Conservation (phyloP, 1,140 invertebrate genomes). For the Meteorus sp. region DNA sequence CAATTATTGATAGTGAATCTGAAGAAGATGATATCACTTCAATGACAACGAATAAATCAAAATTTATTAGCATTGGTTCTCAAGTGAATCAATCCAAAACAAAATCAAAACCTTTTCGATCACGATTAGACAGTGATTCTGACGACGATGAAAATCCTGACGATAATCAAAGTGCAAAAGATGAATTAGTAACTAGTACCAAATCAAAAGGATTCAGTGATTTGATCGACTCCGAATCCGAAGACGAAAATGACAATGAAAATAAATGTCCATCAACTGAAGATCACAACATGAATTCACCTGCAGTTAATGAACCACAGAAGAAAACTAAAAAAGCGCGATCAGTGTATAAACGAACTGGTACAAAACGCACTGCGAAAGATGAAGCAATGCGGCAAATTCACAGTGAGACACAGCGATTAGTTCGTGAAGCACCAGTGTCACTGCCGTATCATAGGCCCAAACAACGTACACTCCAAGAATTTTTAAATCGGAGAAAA, state of each 20-base stretch:
- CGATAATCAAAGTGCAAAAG: background rate
- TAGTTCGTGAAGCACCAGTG: constrained; percentile 69
- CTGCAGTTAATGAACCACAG: constrained; percentile 13
- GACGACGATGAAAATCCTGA: constrained; percentile 23
- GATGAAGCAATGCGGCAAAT: constrained; percentile 57
- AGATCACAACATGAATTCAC: background rate
- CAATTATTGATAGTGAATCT: constrained; percentile 13
- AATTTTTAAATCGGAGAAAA: constrained; percentile 65
- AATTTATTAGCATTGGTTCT: no score
- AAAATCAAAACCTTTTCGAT: background rate
- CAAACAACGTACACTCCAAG: constrained; percentile 70
- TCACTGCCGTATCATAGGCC: constrained; percentile 79
- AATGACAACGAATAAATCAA: no score
- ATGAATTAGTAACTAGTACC: background rate
- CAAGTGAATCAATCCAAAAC: background rate
- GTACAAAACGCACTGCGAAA: constrained; percentile 44
- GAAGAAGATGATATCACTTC: background rate
- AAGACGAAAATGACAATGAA: constrained; percentile 11
- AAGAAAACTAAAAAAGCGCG: constrained; percentile 4
- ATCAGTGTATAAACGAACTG: constrained; percentile 27
- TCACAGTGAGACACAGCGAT: constrained; percentile 65
- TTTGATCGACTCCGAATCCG: constrained; percentile 33
- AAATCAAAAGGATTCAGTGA: constrained; percentile 17
- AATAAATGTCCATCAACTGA: background rate
- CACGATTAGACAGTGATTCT: constrained; percentile 24